phyloP scores from a whole-genome alignment of 2,797 vertebrate species.

The Gadopsis marmoratus region DNA sequence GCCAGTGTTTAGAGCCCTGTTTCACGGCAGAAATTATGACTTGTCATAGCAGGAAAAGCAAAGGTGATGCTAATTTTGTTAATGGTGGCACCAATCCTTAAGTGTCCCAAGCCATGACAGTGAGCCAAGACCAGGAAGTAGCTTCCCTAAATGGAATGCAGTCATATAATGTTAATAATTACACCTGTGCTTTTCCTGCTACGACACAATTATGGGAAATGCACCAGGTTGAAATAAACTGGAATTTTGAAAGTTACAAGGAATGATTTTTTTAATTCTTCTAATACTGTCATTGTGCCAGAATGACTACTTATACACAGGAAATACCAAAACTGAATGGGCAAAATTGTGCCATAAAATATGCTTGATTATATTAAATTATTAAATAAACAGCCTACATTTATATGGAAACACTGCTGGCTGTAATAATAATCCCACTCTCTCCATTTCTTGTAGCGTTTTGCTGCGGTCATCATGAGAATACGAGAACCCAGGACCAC shows the following conservation, averaged over 20 bases:
- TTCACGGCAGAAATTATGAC: background rate
- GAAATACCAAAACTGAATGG: background rate
- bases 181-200: too few species aligned
- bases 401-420: background rate
- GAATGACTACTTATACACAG: background rate
- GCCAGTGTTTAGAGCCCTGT: background rate
- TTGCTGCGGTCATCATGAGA: conserved; percentile 99
- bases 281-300: background rate
- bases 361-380: background rate
- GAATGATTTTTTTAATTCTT: background rate
- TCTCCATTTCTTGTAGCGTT: conserved; percentile 86
- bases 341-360: background rate
- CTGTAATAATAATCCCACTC: background rate
- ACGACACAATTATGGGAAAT: background rate
- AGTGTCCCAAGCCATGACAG: too few species aligned
- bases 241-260: background rate
- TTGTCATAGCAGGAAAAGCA: background rate
- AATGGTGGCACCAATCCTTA: too few species aligned
- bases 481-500: conserved; percentile 99
- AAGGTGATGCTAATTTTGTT: background rate
- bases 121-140: too few species aligned
- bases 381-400: background rate
- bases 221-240: background rate
- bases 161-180: too few species aligned
- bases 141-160: too few species aligned